These are phyloP conservation scores for Orthochromis malagaraziensis DNA, from an alignment of 2,113 vertebrate species.

Conservation along the genomic window DNA sequence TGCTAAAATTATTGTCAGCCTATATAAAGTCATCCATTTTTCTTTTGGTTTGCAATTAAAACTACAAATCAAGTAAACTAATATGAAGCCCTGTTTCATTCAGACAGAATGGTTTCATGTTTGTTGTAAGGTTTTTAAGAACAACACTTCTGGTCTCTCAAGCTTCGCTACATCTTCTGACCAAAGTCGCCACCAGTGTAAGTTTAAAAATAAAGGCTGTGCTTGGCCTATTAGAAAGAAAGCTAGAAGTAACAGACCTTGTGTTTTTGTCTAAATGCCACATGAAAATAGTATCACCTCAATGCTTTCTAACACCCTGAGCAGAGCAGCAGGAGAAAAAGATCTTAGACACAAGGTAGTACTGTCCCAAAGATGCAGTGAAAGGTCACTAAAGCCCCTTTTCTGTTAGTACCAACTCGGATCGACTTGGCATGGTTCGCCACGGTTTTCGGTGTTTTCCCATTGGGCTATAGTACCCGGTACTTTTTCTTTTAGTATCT, in stretches of 20 bases:
- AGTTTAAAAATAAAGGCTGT: not conserved
- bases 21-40: not conserved
- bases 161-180: not conserved
- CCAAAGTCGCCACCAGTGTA: not conserved
- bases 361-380: not conserved
- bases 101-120: not conserved
- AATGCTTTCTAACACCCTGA: not conserved
- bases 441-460: not conserved
- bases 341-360: not conserved
- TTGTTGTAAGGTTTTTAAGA: not conserved
- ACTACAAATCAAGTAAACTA: not conserved
- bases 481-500: not conserved
- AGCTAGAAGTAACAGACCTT: not conserved
- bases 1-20: not conserved
- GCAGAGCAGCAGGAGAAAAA: not conserved
- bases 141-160: not conserved
- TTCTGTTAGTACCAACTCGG: not conserved
- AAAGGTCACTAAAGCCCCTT: not conserved
- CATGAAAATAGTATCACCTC: not conserved
- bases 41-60: not conserved
- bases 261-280: not conserved
- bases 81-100: not conserved
- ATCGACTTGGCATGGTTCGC: not conserved
- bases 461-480: not conserved
- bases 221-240: not conserved